Evolutionary conservation across 2,113 vertebrate species (phyloP), one percentile per base, ranked within the genome.

Genomic region (Campylomormyrus numenius): DNA sequence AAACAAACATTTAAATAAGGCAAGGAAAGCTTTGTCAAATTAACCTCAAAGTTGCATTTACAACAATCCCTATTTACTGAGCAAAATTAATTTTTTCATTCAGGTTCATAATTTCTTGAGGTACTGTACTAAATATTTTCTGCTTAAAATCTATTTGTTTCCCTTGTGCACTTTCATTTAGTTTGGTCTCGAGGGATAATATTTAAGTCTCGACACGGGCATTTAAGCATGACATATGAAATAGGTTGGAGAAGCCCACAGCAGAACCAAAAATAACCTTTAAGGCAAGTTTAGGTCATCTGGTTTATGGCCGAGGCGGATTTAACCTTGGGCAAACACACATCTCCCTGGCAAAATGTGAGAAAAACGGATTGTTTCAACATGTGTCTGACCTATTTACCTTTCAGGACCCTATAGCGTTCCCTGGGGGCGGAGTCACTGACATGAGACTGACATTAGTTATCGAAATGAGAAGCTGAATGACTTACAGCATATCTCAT

Each of bases 291-390:
- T 52, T 70, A 90, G 74, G 90, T 90, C 85, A 90, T 66, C 53
- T 88, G 91, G 80, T 89, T 42, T 89, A 88, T 15, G 89, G 89
- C 56, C 8, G 62, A 90, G 88, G 85, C 56, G 58, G 19, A 62
- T 66, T 93, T 93, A 89, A 93, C 91, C 91, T 90, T 90, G 86
- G 87, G 89, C 94, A 89, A 90, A 90, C 84, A 70, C 58, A 90
- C 87, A 42, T 62, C 88, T 92, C 45, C 77, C 89, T 89, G 56
- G 62, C 91, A 58, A 90, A 93, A 92, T 88, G 86, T 93, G 90
- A 90, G 89, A 92, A 85, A 85, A 46, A 48, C 48, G 19, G 21
- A 85, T 45, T 10, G 21, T 10, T 48, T 85, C 45, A 3, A 45
- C 83, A 85, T 48, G 35, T n/a, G 13, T 24, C 35, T 85, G 45